Percentiles rank a stretch among this genome's conserved stretches.
These are phyloP conservation scores for Drosophila biarmipes DNA, from an alignment of 1,140 invertebrate genomes.

Conservation along the genomic window DNA sequence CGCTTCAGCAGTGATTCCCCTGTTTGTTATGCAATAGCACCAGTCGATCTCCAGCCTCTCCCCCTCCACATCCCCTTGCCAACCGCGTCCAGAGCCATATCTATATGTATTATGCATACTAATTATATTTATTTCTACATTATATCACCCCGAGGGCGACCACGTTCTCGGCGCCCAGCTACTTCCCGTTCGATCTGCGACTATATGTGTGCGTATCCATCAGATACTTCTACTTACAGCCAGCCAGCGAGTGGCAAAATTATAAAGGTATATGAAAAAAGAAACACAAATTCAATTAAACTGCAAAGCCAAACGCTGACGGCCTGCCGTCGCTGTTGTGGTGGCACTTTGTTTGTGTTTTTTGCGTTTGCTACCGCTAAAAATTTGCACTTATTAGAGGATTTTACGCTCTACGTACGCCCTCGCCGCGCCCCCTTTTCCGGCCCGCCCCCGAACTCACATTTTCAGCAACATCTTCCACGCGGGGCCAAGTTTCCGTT, in stretches of 20 bases:
- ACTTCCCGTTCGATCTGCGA: slow-evolving; percentile 52
- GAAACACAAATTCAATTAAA: slow-evolving; percentile 50
- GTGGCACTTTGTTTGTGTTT: slow-evolving; percentile 7
- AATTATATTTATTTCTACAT: slow-evolving; percentile 49
- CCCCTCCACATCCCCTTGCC: not conserved
- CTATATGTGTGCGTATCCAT: slow-evolving; percentile 41
- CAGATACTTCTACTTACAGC: slow-evolving; percentile 52
- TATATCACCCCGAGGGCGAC: slow-evolving; percentile 44
- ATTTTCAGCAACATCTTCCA: slow-evolving; percentile 46
- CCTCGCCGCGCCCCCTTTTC: not conserved
- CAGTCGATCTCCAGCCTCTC: slow-evolving; percentile 1
- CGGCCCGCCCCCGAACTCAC: not conserved
- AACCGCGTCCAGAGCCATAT: slow-evolving; percentile 8
- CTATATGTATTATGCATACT: slow-evolving; percentile 58
- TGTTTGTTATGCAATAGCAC: slow-evolving; percentile 24
- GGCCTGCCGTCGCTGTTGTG: slow-evolving; percentile 9
- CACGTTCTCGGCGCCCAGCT: slow-evolving; percentile 41
- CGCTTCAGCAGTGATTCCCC: slow-evolving; percentile 15
- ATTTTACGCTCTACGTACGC: slow-evolving; percentile 56
- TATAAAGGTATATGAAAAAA: slow-evolving; percentile 1
- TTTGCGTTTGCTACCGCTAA: slow-evolving; percentile 32
- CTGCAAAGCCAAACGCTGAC: slow-evolving; percentile 47
- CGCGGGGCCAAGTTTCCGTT: slow-evolving; percentile 67
- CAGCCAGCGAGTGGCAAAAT: slow-evolving; percentile 16
- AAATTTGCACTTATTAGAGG: slow-evolving; percentile 78